phyloP scores from a whole-genome alignment of 1,140 invertebrate species.

The Antheraea pernyi region DNA sequence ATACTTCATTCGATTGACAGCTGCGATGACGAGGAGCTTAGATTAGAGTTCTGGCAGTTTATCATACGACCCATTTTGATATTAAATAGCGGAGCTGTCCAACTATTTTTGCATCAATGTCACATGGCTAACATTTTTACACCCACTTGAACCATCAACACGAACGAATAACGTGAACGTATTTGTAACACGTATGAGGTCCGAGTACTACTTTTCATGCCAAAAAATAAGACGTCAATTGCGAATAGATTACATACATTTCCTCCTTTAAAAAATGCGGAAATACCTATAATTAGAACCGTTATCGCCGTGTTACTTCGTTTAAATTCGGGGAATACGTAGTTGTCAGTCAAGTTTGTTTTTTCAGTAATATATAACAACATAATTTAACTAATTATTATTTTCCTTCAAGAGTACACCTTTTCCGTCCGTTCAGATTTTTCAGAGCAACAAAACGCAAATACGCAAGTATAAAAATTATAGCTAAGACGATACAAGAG shows the following conservation, averaged over 20 bases:
- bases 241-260: neutral
- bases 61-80: constrained; percentile 31
- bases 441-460: no score
- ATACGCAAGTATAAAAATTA: no score
- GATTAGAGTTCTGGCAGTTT: constrained; percentile 5
- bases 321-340: neutral
- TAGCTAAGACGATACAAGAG: no score
- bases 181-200: constrained; percentile 19
- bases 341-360: no score
- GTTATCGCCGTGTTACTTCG: neutral
- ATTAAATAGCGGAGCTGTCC: constrained; percentile 45
- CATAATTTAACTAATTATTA: no score
- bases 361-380: no score
- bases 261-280: neutral
- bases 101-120: constrained; percentile 58
- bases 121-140: constrained; percentile 38
- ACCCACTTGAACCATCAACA: constrained; percentile 40
- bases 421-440: no score
- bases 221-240: constrained; percentile 6
- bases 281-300: neutral
- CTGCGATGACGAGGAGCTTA: neutral
- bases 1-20: neutral
- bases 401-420: no score
- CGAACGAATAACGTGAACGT: constrained; percentile 20
- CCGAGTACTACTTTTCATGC: constrained; percentile 10